Base-by-base conservation (phyloP, 1,140 invertebrate genomes). In the Babylonia areolata region DNA sequence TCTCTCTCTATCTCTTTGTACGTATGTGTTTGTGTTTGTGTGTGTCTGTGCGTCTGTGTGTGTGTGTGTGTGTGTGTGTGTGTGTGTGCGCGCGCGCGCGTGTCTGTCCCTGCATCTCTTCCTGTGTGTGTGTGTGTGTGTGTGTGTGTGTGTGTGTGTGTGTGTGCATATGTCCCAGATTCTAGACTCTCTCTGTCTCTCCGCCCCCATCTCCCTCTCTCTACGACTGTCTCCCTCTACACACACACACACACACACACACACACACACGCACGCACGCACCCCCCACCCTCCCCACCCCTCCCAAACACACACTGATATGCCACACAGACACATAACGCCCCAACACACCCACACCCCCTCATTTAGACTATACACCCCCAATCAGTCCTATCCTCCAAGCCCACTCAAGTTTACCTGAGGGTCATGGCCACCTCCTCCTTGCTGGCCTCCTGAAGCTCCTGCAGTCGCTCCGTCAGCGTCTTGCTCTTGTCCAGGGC, bases 391-490 rank as follows among this genome's bases (percentile, higher is more conserved):
- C 64, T 23, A 0, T 6, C 64, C 64, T 23, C 64, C 35, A 77
- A 37, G 20, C 58, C 75, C 35, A 77, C 3, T 20, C 33, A 77
- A 54, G 2, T 6, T 12, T 82, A 82, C 81, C 81, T 82, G 33
- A 82, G 58, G 31, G 54, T 20, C 3, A 17, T 23, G 64, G 64
- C 82, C 82, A 33, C 64, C 28, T 46, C 82, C 28, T 23, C 64
- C 9, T n/a, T n/a, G 33, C 20, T 84, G 33, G 54, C 23, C 28
- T 46, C 33, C 2, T 46, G 37, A 28, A 73, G 31, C 64, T 84
- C 82, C 82, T 31, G 64, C 64, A 84, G 82, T 20, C 64, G 64
- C n/a, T 84, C 64, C n/a, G 82, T 15, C 82, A 84, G 82, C 23
- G 37, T 20, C 69, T 84, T 84, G 64, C 23, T 20, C 64, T 75